Conservation (phyloP, 2,888 invertebrate species). For the Nephrocerus scutellatus region DNA sequence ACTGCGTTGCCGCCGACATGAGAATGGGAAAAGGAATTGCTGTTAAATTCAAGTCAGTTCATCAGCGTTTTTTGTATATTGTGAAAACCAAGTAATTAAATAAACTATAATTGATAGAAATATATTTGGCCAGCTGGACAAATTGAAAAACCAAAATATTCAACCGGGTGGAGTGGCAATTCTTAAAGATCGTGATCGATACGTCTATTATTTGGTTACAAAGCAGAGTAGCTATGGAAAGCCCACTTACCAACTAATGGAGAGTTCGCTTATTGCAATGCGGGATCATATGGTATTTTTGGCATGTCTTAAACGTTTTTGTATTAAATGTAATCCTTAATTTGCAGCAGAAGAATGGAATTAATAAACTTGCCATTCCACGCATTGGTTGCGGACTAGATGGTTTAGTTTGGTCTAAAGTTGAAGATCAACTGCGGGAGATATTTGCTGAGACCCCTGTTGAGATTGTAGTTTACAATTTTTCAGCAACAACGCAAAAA, state of each 20-base stretch:
- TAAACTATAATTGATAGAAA: slow-evolving; percentile 24
- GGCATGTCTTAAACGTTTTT: not conserved
- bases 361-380: slow-evolving; percentile 56
- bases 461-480: slow-evolving; percentile 51
- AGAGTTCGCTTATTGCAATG: slow-evolving; percentile 43
- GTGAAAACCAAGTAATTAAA: not conserved
- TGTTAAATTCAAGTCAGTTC: slow-evolving; percentile 38
- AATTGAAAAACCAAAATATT: slow-evolving; percentile 34
- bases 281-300: slow-evolving; percentile 39
- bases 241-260: slow-evolving; percentile 48
- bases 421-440: slow-evolving; percentile 50
- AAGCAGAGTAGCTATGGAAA: slow-evolving; percentile 51
- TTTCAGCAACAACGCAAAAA: slow-evolving; percentile 22
- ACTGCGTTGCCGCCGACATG: slow-evolving; percentile 54
- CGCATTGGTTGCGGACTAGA: slow-evolving; percentile 62
- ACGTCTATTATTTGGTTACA: slow-evolving; percentile 56
- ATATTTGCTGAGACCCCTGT: slow-evolving; percentile 49
- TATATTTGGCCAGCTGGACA: slow-evolving; percentile 35
- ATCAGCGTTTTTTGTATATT: no score
- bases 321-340: not conserved
- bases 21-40: slow-evolving; percentile 55
- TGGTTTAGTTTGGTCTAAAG: slow-evolving; percentile 54
- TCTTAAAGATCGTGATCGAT: slow-evolving; percentile 42
- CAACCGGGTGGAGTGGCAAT: slow-evolving; percentile 49
- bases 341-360: slow-evolving; percentile 43